Percentiles rank a stretch among this genome's conserved stretches.
Conservation (phyloP, 2,113 vertebrate species). For the Fulica atra region DNA sequence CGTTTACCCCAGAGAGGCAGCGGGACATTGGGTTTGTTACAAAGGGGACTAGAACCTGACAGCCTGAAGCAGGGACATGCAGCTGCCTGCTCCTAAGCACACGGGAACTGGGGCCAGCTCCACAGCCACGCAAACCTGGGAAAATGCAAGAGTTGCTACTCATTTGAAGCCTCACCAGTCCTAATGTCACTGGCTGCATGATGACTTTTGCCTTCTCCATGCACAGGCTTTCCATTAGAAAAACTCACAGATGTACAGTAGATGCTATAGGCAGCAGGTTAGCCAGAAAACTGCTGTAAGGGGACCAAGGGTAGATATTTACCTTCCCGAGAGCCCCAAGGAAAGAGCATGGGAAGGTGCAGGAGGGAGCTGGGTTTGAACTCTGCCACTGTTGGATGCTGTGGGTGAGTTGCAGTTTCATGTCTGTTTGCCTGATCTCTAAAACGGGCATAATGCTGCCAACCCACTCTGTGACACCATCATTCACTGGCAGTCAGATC, state of each 20-base stretch:
- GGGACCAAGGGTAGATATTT: too few species aligned
- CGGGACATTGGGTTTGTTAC: not conserved
- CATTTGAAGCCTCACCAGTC: not conserved
- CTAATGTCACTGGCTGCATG: not conserved
- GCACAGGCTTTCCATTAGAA: not conserved
- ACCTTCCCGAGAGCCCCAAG: fast-evolving
- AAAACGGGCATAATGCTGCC: not conserved
- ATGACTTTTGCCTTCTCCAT: not conserved
- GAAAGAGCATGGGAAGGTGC: not conserved
- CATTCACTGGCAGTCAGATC: not conserved
- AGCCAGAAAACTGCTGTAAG: not conserved
- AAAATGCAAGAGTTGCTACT: not conserved
- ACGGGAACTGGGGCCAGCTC: not conserved
- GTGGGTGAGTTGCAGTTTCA: not conserved
- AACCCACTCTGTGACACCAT: fast-evolving
- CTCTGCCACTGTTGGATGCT: too few species aligned
- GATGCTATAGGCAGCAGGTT: not conserved
- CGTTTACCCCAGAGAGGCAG: not conserved
- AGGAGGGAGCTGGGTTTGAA: not conserved
- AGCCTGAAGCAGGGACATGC: not conserved
- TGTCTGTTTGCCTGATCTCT: not conserved
- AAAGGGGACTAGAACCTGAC: not conserved
- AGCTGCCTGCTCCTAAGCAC: not conserved
- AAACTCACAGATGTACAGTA: not conserved
- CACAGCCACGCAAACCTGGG: not conserved